Evolutionary conservation across 2,888 invertebrate species (phyloP).

Genomic region (Ryuthela nishihirai): DNA sequence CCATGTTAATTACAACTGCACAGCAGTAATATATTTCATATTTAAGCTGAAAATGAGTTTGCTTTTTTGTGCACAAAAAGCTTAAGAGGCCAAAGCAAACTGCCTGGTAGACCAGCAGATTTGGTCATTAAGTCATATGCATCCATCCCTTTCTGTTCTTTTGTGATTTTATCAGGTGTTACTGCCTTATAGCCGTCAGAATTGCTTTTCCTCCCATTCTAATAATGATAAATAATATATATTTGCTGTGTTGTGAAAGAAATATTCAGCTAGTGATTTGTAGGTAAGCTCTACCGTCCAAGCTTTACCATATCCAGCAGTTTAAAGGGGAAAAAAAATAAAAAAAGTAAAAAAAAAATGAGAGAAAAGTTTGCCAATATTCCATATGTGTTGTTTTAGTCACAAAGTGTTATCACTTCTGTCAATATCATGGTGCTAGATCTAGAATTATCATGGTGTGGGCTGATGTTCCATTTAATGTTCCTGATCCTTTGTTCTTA

Average conservation of each 20-base stretch:
- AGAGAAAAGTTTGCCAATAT: constrained; percentile 1
- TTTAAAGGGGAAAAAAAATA: no score
- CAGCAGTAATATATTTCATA: constrained; percentile 18
- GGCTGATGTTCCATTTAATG: not conserved
- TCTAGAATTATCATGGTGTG: constrained; percentile 2
- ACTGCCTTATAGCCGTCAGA: constrained; percentile 9
- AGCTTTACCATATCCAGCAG: constrained; percentile 16
- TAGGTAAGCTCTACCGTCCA: constrained; percentile 35
- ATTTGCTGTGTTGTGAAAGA: constrained; percentile 8
- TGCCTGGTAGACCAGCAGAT: not conserved
- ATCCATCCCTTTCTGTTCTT: constrained; percentile 17
- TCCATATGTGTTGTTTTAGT: not conserved
- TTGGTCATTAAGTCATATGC: constrained; percentile 3
- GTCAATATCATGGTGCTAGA: constrained; percentile 21
- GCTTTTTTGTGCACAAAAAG: constrained; percentile 21
- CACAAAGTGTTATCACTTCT: not conserved
- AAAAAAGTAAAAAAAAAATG: no score
- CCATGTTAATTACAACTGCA: constrained; percentile 27
- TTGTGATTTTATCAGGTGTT: constrained; percentile 4
- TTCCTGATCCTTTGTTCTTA: no score
- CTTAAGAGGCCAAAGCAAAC: constrained; percentile 20
- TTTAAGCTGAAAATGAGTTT: constrained; percentile 32
- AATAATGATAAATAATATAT: not conserved
- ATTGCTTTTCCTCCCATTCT: constrained; percentile 9
- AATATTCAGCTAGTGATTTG: constrained; percentile 4